Evolutionary conservation across 2,888 invertebrate species (phyloP).

Genomic region (Agrochola circellaris): DNA sequence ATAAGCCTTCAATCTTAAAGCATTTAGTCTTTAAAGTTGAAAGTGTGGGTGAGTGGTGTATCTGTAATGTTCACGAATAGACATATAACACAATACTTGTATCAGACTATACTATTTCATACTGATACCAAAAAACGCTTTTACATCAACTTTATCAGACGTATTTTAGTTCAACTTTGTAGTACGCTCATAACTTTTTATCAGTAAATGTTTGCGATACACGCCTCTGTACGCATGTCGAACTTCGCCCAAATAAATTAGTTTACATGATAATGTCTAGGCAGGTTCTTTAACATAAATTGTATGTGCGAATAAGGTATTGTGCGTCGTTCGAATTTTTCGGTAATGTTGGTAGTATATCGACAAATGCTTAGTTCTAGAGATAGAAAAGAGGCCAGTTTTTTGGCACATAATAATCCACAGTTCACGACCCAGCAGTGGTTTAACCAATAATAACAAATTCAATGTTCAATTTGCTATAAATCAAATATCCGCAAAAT

Average conservation of each 20-base stretch:
- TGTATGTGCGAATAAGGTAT: background rate
- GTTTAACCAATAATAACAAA: background rate
- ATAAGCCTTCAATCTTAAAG: background rate
- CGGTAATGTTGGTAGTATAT: background rate
- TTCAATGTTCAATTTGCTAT: background rate
- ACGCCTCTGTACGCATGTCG: background rate
- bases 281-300: background rate
- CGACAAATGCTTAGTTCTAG: background rate
- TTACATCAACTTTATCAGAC: constrained; percentile 5
- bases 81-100: background rate
- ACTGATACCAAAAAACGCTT: constrained; percentile 1
- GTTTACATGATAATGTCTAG: background rate
- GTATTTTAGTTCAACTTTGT: constrained; percentile 3
- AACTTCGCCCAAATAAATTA: constrained; percentile 24
- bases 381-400: background rate
- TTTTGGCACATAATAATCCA: background rate
- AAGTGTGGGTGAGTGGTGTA: background rate
- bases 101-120: background rate
- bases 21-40: background rate
- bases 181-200: constrained; percentile 19
- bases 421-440: background rate
- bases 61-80: background rate
- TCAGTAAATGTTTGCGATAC: constrained; percentile 13
- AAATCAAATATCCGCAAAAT: background rate
- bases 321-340: no score